These are phyloP conservation scores for Plotosus lineatus DNA, from an alignment of 2,113 vertebrate genomes.

Conservation along the genomic window DNA sequence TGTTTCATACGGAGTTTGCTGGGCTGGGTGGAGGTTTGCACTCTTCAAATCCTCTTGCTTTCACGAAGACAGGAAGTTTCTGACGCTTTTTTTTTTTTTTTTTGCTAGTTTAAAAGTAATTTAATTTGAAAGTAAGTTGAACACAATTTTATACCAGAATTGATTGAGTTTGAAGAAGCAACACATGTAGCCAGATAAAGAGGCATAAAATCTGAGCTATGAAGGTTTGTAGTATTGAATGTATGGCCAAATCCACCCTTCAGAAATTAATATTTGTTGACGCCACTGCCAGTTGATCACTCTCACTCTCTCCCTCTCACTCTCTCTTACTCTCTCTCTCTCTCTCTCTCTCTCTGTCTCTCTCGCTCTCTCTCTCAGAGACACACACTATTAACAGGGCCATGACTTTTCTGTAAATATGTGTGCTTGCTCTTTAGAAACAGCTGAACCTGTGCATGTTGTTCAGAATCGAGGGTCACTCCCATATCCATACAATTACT, in stretches of 20 bases:
- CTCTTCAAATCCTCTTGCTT: no score
- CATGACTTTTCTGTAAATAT: background rate
- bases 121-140: background rate
- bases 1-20: no score
- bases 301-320: background rate
- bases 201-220: background rate
- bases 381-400: background rate
- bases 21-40: no score
- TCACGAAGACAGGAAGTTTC: background rate
- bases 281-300: background rate
- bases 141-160: no score
- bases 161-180: background rate
- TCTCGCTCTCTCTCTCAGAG: background rate
- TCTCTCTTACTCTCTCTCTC: background rate
- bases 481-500: conserved; percentile 7
- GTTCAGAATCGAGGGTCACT: background rate
- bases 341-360: background rate
- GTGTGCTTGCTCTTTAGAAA: conserved; percentile 4
- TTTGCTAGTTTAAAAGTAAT: background rate
- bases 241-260: background rate
- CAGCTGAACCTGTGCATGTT: background rate
- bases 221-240: background rate
- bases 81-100: background rate
- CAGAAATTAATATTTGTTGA: background rate
- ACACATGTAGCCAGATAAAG: background rate